Evolutionary conservation across 2,888 invertebrate species (phyloP), one percentile per base, ranked within the genome.

Genomic region (Isotomurus palustris): DNA sequence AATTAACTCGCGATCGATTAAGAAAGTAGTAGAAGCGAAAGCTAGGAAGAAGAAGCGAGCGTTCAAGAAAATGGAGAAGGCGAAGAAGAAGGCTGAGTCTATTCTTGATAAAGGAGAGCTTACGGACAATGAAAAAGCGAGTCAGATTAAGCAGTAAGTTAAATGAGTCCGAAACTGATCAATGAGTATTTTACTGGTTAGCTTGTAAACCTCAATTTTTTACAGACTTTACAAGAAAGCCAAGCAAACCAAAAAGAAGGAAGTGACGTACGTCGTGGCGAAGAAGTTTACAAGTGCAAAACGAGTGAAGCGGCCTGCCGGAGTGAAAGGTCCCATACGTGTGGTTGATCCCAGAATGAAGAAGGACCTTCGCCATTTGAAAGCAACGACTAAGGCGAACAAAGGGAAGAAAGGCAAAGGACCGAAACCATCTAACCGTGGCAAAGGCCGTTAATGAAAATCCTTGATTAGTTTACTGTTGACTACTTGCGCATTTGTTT

Each of bases 21-120:
- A 97, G 79, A 99, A 99, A 78, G 90, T 99, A 0, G 84, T 94
- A 69, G 95, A 99, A 78, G 99, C 99, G 0, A 97, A 94, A 78
- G 93, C 94, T 0, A 84, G 99, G 55, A 99, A 97, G 82, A 94
- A 95, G 85, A 87, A 85, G 76, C 87, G 92, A 67, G 86, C 88
- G 64, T 75, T 89, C 58, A 87, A 84, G 73, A 87, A 88, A 74
- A 77, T 97, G 77, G 91, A 93, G 67, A 91, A 88, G 72, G 95
- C 94, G 0, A 90, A 93, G 78, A 97, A 97, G 79, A 92, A 91
- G 77, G 89, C 93, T 0, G 96, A 97, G 75, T 83, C 84, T n/a
- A 82, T 99, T 25, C 84, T 94, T 80, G 95, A 96, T 54, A 89
- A 87, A 73, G 81, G 81, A 0, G 95, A 95, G 71, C 85, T 95